Evolutionary conservation across 2,113 vertebrate genomes (phyloP).

Genomic region (Ameiurus melas): DNA sequence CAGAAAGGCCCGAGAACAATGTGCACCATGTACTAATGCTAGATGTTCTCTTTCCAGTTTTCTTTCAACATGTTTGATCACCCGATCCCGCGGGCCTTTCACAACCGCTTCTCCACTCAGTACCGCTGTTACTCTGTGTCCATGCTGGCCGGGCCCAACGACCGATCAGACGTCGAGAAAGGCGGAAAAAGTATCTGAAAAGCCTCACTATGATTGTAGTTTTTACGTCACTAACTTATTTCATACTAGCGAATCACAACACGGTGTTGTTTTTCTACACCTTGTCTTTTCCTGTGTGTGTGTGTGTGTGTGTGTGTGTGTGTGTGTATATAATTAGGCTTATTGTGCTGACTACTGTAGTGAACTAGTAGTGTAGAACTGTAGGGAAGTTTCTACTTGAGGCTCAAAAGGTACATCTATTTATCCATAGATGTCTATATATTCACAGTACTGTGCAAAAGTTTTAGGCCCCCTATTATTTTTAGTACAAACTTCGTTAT

Average conservation of each 20-base stretch:
- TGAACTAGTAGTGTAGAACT: background rate
- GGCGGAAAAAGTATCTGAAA: conserved; percentile 90
- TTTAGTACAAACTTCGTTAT: no score
- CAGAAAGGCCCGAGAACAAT: background rate
- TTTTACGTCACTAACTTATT: background rate
- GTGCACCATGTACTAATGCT: background rate
- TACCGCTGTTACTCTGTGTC: conserved; percentile 98
- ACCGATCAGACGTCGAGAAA: conserved; percentile 98
- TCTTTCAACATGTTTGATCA: conserved; percentile 97
- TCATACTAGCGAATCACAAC: background rate
- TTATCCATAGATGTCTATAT: no score
- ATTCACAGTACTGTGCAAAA: no score
- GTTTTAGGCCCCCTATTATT: no score
- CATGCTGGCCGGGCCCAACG: conserved; percentile 96
- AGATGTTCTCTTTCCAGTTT: conserved; percentile 73
- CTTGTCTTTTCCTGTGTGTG: background rate
- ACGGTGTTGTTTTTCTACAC: background rate
- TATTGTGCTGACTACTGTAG: background rate
- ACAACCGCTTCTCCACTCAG: conserved; percentile 96
- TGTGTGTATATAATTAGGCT: background rate
- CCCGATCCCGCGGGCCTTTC: conserved; percentile 89
- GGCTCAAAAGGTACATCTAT: background rate
- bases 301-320: background rate
- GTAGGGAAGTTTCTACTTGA: background rate
- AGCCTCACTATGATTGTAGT: background rate